Conservation (phyloP, 2,797 vertebrate species). For the Clamator glandarius region DNA sequence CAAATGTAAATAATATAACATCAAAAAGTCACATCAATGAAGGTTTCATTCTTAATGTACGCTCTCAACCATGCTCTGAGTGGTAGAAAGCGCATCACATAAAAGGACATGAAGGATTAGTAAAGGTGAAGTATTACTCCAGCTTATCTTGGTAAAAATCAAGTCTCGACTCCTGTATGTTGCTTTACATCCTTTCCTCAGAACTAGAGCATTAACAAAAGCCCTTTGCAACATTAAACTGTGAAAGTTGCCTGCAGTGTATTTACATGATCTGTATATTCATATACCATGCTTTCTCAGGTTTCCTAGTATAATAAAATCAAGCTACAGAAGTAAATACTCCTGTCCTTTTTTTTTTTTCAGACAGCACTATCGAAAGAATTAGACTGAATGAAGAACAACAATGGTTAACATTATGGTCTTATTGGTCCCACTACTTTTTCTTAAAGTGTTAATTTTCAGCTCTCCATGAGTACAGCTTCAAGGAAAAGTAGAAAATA, state of each 20-base stretch:
- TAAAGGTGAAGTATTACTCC: conserved; percentile 21
- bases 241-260: conserved; percentile 25
- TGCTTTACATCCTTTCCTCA: conserved; percentile 13
- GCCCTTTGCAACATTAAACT: conserved; percentile 3
- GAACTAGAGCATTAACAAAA: conserved; percentile 17
- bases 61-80: not conserved
- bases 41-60: not conserved
- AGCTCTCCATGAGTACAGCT: not conserved
- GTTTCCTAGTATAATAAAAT: conserved; percentile 21
- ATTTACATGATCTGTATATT: not conserved
- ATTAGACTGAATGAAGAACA: not conserved
- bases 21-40: conserved; percentile 13
- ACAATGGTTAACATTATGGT: not conserved
- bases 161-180: not conserved
- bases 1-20: not conserved
- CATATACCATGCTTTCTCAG: not conserved
- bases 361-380: not conserved
- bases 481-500: not conserved
- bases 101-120: conserved; percentile 41
- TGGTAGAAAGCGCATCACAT: not conserved
- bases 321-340: not conserved
- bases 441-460: not conserved
- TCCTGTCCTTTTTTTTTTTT: conserved; percentile 15
- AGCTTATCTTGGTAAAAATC: conserved; percentile 41
- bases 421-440: not conserved